Base-by-base conservation (phyloP, 2,113 vertebrate species). In the Zosterops lateralis region DNA sequence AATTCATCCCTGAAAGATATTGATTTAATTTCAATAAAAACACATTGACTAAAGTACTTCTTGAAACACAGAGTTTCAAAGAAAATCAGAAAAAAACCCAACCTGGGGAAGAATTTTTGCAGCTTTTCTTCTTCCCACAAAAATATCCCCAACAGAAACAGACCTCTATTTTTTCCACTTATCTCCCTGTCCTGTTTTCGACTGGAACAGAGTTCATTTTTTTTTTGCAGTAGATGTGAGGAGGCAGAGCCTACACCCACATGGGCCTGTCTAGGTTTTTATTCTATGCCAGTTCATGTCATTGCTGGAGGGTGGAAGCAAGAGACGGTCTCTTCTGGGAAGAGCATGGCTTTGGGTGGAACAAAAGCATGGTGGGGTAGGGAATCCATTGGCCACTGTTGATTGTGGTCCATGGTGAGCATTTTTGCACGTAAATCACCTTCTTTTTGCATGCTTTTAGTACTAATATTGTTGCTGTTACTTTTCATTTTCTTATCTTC, bases 361-460 rank as follows among this genome's bases (percentile, higher is more conserved):
- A 25, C 2, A 50, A 50, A 66, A 75, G 4, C 20, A 26, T 36
- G 8, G 7, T 0, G 0, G 7, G 17, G 20, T 66, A 17, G 44
- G 25, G 31, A 58, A 58, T 44, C 34, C 14, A 17, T 66, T 0
- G 1, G 6, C 48, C 13, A 4, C 26, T 53, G 7, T 26, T 1
- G 1, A 9, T 6, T 50, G 20, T 31, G 14, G 17, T 42, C 36
- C 25, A 14, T 36, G 13, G 14, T 9, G 2, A 42, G 25, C n/a
- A 31, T 75, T 57, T 84, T 60, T 48, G 8, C 34, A 20, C 50
- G 18, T 42, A 8, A 50, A 34, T 66, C 28, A 14, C 6, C 10
- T 40, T 32, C 3, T 65, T 66, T 74, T 34, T 57, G 20, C 8
- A 25, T 48, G 13, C 3, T 66, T 74, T 29, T 56, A 22, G 14